Evolutionary conservation across 1,140 invertebrate species (phyloP).

Genomic region (Diabrotica undecimpunctata): DNA sequence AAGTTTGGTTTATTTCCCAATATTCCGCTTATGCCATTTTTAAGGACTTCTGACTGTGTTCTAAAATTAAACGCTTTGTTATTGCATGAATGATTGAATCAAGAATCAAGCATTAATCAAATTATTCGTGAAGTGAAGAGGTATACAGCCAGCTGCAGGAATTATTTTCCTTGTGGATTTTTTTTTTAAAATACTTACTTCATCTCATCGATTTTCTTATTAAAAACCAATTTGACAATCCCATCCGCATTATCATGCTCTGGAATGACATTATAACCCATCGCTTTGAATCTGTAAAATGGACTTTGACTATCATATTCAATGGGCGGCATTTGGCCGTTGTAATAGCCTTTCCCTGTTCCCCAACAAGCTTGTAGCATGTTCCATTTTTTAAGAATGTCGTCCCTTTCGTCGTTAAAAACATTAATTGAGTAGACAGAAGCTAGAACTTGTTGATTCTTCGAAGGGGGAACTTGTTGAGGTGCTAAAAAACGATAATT

Average conservation of each 20-base stretch:
- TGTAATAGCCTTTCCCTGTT: conserved; percentile 72
- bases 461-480: conserved; percentile 54
- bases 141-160: too few relatives aligned
- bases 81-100: too few relatives aligned
- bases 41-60: conserved; percentile 69
- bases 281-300: conserved; percentile 87
- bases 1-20: conserved; percentile 83
- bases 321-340: conserved; percentile 66
- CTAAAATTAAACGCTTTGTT: conserved; percentile 40
- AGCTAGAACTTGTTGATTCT: conserved; percentile 38
- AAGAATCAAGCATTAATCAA: neutral
- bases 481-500: conserved; percentile 51
- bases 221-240: conserved; percentile 77
- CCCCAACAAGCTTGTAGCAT: conserved; percentile 93
- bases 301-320: conserved; percentile 86
- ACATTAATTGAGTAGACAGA: conserved; percentile 63
- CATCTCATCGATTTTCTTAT: conserved; percentile 73
- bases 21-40: conserved; percentile 62
- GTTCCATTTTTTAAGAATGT: conserved; percentile 89
- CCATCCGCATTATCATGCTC: conserved; percentile 82
- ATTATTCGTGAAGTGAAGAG: too few relatives aligned
- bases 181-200: conserved; percentile 55
- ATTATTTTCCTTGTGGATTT: too few relatives aligned
- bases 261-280: conserved; percentile 83
- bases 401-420: conserved; percentile 89